A percentile compares a stretch with the other conserved stretches of the same genome.
Conservation (phyloP, 1,140 invertebrate genomes). For the Drosophila chauvacae region DNA sequence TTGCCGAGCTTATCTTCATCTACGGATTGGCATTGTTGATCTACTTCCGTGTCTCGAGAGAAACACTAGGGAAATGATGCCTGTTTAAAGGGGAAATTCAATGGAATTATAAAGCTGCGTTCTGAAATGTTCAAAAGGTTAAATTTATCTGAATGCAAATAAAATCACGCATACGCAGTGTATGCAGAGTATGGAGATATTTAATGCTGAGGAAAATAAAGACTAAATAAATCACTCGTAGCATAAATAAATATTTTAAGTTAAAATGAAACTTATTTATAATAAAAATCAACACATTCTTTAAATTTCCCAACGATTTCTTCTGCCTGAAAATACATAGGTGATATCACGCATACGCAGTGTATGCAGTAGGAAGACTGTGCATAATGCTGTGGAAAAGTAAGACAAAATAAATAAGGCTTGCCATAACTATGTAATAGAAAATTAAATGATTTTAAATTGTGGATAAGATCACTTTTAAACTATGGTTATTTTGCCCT, state of each 20-base stretch:
- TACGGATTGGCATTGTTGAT: conserved; percentile 21
- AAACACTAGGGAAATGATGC: background rate
- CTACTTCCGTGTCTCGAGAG: conserved; percentile 38
- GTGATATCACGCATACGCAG: too few relatives aligned
- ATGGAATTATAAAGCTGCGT: background rate
- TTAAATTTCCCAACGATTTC: too few relatives aligned
- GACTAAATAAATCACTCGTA: background rate
- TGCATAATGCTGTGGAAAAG: too few relatives aligned
- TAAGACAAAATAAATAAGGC: too few relatives aligned
- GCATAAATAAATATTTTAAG: background rate
- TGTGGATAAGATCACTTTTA: too few relatives aligned
- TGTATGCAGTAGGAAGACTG: too few relatives aligned
- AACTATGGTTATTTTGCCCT: background rate
- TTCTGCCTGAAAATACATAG: too few relatives aligned
- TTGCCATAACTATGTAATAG: too few relatives aligned
- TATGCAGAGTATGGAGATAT: background rate
- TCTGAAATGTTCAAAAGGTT: background rate
- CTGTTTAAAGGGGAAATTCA: background rate
- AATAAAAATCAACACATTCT: too few relatives aligned
- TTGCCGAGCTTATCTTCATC: conserved; percentile 30
- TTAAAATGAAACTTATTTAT: background rate
- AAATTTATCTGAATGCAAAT: background rate
- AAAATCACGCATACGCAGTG: conserved; percentile 1
- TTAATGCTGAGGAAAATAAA: background rate
- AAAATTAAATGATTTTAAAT: too few relatives aligned